Percentiles rank a stretch among this genome's conserved stretches.
These are phyloP conservation scores for Campoletis sonorensis DNA, from an alignment of 1,140 invertebrate genomes.

Conservation along the genomic window DNA sequence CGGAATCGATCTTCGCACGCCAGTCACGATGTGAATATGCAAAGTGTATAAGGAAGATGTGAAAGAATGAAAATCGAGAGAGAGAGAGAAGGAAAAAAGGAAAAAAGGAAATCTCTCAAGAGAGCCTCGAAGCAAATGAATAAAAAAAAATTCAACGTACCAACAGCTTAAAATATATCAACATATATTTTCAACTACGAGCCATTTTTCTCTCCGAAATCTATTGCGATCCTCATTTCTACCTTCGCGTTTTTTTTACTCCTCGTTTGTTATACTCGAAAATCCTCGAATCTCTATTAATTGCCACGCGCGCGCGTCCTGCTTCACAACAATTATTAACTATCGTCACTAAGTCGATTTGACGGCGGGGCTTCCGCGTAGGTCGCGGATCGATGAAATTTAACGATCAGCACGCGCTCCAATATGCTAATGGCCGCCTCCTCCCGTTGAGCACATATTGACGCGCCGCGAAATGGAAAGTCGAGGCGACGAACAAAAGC, in stretches of 20 bases:
- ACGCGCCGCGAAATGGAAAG: not conserved
- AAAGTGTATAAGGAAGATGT: slow-evolving; percentile 54
- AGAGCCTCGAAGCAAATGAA: slow-evolving; percentile 47
- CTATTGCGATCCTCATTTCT: too few relatives aligned
- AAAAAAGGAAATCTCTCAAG: slow-evolving; percentile 3
- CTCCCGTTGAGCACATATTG: not conserved
- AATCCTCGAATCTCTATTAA: slow-evolving; percentile 15
- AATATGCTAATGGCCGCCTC: not conserved
- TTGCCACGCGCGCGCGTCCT: not conserved
- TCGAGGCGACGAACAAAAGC: not conserved
- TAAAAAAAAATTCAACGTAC: slow-evolving; percentile 27
- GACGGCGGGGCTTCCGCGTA: not conserved
- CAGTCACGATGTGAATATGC: slow-evolving; percentile 56
- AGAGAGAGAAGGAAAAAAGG: slow-evolving; percentile 39
- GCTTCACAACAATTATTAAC: slow-evolving; percentile 10
- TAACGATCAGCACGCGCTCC: not conserved
- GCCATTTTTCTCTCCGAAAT: too few relatives aligned
- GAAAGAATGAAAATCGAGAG: slow-evolving; percentile 31
- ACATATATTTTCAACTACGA: too few relatives aligned
- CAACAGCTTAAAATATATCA: too few relatives aligned
- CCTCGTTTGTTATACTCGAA: too few relatives aligned
- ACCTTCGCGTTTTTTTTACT: too few relatives aligned
- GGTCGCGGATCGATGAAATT: not conserved
- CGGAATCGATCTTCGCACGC: slow-evolving; percentile 52
- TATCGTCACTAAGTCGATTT: slow-evolving; percentile 2